phyloP scores from a whole-genome alignment of 2,888 invertebrate species.

The Brachypalpus laphriformis region DNA sequence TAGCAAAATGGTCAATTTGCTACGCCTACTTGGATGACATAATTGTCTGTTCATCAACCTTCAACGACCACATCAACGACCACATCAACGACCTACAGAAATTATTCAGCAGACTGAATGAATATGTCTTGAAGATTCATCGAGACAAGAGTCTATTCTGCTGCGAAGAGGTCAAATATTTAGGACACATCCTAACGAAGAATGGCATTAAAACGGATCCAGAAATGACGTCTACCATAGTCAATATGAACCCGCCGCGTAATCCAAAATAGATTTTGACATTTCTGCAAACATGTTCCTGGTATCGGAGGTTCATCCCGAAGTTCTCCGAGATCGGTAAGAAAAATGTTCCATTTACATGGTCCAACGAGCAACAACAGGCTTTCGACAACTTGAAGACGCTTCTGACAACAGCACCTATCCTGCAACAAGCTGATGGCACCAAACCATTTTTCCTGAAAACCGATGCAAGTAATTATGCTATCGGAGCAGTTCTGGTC shows the following conservation, averaged over 20 bases:
- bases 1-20: no score
- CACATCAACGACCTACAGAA: neutral
- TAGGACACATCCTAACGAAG: neutral
- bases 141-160: neutral
- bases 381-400: neutral
- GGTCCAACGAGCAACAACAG: neutral
- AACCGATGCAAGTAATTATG: neutral
- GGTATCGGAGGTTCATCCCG: neutral
- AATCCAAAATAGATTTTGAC: neutral
- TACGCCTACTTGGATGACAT: constrained; percentile 15
- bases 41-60: neutral
- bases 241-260: neutral
- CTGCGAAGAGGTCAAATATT: neutral
- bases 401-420: neutral
- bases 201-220: neutral
- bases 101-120: neutral
- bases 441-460: neutral
- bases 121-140: neutral
- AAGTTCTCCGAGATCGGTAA: neutral
- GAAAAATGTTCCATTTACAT: neutral
- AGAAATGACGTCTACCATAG: neutral
- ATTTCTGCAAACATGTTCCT: neutral
- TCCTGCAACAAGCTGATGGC: neutral
- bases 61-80: neutral
- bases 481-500: neutral